A percentile compares a stretch with the other conserved stretches of the same genome.
Conservation (phyloP, 2,797 vertebrate species). For the Borostomias antarcticus region DNA sequence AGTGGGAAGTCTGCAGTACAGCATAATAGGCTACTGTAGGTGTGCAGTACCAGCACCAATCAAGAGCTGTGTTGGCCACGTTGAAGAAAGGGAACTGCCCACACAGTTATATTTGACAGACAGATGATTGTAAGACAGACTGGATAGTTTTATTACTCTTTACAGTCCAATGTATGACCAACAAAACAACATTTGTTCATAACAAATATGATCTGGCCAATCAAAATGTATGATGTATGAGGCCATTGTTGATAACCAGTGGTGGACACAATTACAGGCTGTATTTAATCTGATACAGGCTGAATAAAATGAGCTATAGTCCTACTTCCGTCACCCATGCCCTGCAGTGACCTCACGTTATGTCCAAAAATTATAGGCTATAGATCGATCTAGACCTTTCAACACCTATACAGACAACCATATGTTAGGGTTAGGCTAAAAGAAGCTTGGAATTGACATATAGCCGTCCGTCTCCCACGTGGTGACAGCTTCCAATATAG, state of each 20-base stretch:
- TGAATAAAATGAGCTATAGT: slow-evolving; percentile 30
- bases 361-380: slow-evolving; percentile 1
- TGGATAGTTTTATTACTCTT: not conserved
- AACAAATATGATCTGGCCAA: slow-evolving; percentile 15
- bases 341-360: slow-evolving; percentile 21
- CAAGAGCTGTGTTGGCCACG: not conserved
- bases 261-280: slow-evolving; percentile 11
- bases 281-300: slow-evolving; percentile 25
- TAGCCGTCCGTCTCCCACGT: not conserved
- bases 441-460: not conserved
- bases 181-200: slow-evolving; percentile 9
- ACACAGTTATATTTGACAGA: not conserved
- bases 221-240: slow-evolving; percentile 14
- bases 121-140: not conserved
- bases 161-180: not conserved
- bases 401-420: not conserved
- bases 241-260: slow-evolving; percentile 19
- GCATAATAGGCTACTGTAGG: slow-evolving; percentile 4
- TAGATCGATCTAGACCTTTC: no score
- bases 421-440: not conserved
- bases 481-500: slow-evolving; percentile 15
- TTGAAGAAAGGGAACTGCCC: not conserved
- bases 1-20: slow-evolving; percentile 31
- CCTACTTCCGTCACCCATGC: slow-evolving; percentile 42
- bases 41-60: slow-evolving; percentile 2